phyloP scores from a whole-genome alignment of 2,888 invertebrate genomes.

The Colostygia pectinataria region DNA sequence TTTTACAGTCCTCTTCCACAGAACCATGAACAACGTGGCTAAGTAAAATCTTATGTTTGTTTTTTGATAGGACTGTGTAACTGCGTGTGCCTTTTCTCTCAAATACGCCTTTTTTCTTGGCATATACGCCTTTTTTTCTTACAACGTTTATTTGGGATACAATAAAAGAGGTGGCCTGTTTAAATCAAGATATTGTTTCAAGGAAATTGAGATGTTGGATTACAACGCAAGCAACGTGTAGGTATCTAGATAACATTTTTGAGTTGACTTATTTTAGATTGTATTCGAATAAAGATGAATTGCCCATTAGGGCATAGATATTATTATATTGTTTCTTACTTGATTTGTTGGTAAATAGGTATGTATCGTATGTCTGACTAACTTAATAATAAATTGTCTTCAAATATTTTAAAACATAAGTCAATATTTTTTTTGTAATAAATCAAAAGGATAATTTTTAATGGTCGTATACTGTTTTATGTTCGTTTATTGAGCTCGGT shows the following conservation, averaged over 20 bases:
- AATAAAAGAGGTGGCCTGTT: conserved; percentile 74
- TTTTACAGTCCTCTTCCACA: conserved; percentile 74
- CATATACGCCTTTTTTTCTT: conserved; percentile 53
- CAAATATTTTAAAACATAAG: too few species aligned
- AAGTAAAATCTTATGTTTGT: conserved; percentile 78
- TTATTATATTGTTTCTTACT: neutral
- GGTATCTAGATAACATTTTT: conserved; percentile 29
- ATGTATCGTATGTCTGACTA: too few species aligned
- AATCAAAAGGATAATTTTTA: too few species aligned
- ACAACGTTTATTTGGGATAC: conserved; percentile 62
- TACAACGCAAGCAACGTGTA: conserved; percentile 22
- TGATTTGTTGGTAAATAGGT: too few species aligned
- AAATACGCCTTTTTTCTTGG: conserved; percentile 51
- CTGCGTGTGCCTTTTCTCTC: conserved; percentile 72
- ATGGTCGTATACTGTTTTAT: too few species aligned
- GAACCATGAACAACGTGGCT: conserved; percentile 64
- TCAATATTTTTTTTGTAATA: too few species aligned
- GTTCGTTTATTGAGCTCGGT: too few species aligned
- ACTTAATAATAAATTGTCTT: too few species aligned
- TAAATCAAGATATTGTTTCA: conserved; percentile 70
- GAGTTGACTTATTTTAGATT: conserved; percentile 1
- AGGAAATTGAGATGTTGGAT: conserved; percentile 64
- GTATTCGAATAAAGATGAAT: neutral
- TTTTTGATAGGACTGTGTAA: conserved; percentile 81
- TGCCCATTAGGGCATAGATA: too few species aligned